These are phyloP conservation scores for Globia sparganii DNA, from an alignment of 2,888 invertebrate species.

Conservation along the genomic window DNA sequence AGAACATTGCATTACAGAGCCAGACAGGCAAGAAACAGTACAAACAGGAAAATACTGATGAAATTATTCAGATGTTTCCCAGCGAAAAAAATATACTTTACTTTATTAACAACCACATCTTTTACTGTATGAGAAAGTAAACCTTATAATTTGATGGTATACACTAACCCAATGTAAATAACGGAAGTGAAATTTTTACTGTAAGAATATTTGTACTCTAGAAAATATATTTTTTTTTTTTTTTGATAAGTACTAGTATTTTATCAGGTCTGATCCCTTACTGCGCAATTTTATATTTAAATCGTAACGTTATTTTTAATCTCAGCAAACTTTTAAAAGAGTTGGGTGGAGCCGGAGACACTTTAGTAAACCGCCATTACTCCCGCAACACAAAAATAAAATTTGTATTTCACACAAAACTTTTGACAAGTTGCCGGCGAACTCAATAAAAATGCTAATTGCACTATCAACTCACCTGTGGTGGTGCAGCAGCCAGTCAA, in stretches of 20 bases:
- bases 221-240: not conserved
- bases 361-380: conserved; percentile 42
- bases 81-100: conserved; percentile 17
- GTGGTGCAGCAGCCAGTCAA: conserved; percentile 84
- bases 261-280: not conserved
- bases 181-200: not conserved
- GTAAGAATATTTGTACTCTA: not conserved
- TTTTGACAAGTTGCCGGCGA: conserved; percentile 78
- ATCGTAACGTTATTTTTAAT: not conserved
- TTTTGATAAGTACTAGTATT: too few species aligned
- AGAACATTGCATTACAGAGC: conserved; percentile 21
- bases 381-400: conserved; percentile 63
- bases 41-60: conserved; percentile 60
- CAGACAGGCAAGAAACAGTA: conserved; percentile 35
- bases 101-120: conserved; percentile 16
- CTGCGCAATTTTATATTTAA: not conserved
- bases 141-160: not conserved
- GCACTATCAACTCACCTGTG: conserved; percentile 85
- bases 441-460: conserved; percentile 87
- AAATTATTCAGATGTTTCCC: conserved; percentile 36
- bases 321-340: conserved; percentile 17
- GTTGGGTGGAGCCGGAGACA: conserved; percentile 1
- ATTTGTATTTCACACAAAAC: conserved; percentile 73
- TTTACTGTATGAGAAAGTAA: conserved; percentile 12
- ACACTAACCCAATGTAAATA: not conserved